Evolutionary conservation across 2,113 vertebrate genomes (phyloP).

Genomic region (Panurus biarmicus): DNA sequence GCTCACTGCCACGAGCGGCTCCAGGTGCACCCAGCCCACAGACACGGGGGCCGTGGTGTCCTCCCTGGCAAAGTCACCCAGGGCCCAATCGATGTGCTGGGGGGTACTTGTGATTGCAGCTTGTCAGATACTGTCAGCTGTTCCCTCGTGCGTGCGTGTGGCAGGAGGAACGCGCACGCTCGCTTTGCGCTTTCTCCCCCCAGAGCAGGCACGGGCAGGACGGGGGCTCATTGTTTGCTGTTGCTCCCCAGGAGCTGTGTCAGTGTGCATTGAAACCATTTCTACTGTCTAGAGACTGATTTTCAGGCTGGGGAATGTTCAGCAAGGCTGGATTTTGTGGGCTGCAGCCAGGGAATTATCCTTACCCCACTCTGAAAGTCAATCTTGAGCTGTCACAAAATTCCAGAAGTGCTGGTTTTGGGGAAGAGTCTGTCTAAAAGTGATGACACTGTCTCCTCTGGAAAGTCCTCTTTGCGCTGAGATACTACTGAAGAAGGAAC

Average conservation of each 20-base stretch:
- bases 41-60: rapidly evolving
- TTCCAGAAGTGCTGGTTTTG: neutral
- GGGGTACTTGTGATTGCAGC: neutral
- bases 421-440: neutral
- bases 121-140: constrained; percentile 8
- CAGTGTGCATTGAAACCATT: neutral
- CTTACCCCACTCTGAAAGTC: neutral
- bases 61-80: neutral
- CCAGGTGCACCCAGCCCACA: neutral
- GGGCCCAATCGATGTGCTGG: neutral
- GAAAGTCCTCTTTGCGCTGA: neutral
- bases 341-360: neutral
- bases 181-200: neutral
- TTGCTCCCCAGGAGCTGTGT: neutral
- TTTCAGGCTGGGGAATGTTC: neutral
- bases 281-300: neutral
- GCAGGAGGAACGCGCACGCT: neutral
- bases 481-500: constrained; percentile 23
- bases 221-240: neutral
- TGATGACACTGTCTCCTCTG: neutral
- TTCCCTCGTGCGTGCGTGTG: neutral
- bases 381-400: neutral
- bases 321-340: neutral
- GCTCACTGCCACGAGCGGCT: neutral
- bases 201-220: neutral